A percentile compares a stretch with the other conserved stretches of the same genome.
These are phyloP conservation scores for Galerucella nymphaeae DNA, from an alignment of 2,888 invertebrate species.

Conservation along the genomic window DNA sequence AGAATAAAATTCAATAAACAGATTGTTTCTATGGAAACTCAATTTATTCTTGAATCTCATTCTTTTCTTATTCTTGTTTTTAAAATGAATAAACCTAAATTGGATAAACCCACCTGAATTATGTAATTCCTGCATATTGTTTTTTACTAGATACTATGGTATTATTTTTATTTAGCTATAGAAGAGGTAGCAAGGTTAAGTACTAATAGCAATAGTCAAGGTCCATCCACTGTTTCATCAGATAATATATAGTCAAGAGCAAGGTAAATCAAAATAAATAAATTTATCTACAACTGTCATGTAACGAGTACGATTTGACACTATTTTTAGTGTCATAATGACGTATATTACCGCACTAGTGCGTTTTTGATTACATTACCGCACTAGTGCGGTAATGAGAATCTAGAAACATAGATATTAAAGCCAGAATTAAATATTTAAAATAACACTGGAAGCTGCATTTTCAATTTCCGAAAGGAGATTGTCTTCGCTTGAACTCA, in stretches of 20 bases:
- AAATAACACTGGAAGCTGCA: too few relatives aligned
- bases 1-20: background rate
- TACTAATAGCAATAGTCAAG: background rate
- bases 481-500: too few relatives aligned
- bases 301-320: too few relatives aligned
- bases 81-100: background rate
- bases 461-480: too few relatives aligned
- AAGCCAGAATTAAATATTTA: too few relatives aligned
- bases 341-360: too few relatives aligned
- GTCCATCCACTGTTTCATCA: background rate
- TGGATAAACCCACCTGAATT: conserved; percentile 3
- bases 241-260: conserved; percentile 1
- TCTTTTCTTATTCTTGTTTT: background rate
- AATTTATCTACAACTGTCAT: too few relatives aligned
- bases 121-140: background rate
- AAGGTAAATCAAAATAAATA: conserved; percentile 5
- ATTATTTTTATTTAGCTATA: background rate
- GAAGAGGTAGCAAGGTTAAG: background rate
- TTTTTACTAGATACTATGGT: background rate
- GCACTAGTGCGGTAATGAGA: too few relatives aligned
- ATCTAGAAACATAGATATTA: too few relatives aligned
- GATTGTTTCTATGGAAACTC: background rate
- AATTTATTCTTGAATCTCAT: background rate
- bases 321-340: too few relatives aligned
- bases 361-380: too few relatives aligned